Evolutionary conservation across 2,888 invertebrate species (phyloP), one percentile per base, ranked within the genome.

Genomic region (Selenia dentaria): DNA sequence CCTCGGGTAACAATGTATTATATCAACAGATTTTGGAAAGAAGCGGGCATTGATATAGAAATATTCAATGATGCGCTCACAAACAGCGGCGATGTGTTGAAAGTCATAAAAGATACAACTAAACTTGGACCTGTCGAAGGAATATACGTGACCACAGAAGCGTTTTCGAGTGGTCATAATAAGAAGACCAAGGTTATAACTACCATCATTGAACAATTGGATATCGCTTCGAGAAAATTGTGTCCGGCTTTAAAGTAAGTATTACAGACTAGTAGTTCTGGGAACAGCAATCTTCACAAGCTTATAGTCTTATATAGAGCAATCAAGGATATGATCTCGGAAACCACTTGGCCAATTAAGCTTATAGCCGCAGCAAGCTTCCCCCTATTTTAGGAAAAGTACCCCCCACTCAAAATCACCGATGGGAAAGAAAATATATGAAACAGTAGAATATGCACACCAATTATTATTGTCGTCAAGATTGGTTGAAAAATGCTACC

Each of bases 171-270:
- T 9, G 12, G 3, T 14, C 28, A 13, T 3, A 10, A 18, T 16
- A 16, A 16, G 3, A 4, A 16, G 16, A 3, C 16, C 4, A 16
- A 3, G 4, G 16, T 3, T 16, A 2, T 16, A 2, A 4, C 16
- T 4, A 16, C 16, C 8, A 24, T 40, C 3, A 32, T 47, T 22
- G 14, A n/a, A 1, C 9, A 16, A 3, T 31, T 47, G 9, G 46
- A 47, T 11, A 12, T 10, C 8, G 4, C 13, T 14, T 36, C 40
- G 3, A 40, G 46, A 11, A 32, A 10, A 12, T 3, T 32, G 14
- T 22, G 29, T 24, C 26, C 28, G 1, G 16, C 20, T n/a, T 8
- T 29, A 11, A 45, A 51, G 54, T 54, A 48, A 48, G 48, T 13
- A 22, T n/a, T 12, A 11, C 3, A 20, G 5, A 8, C 4, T 18